Percentiles rank a stretch among this genome's conserved stretches.
phyloP scores from a whole-genome alignment of 1,140 invertebrate genomes.

The Cydia fagiglandana region DNA sequence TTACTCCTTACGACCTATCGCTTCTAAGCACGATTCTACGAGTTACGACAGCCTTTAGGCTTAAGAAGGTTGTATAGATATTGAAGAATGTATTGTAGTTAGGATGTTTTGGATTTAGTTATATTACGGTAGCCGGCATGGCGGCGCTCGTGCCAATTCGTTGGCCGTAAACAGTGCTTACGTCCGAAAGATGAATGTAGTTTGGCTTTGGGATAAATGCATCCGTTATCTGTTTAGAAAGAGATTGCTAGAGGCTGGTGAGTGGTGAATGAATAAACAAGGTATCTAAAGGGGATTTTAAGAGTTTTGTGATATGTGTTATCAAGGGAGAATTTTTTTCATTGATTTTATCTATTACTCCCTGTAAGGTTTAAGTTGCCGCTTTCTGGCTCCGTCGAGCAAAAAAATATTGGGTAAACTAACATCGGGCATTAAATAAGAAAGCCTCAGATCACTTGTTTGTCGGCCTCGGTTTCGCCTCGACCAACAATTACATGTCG shows the following conservation, averaged over 20 bases:
- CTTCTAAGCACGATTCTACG: background rate
- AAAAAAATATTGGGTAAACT: no score
- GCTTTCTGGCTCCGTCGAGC: no score
- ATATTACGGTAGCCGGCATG: background rate
- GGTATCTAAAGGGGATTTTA: no score
- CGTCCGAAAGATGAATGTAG: background rate
- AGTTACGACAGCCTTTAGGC: background rate
- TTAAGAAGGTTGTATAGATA: background rate
- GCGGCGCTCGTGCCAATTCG: conserved; percentile 14
- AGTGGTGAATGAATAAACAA: no score
- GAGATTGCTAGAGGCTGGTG: background rate
- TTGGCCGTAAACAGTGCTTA: conserved; percentile 21
- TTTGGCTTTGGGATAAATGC: conserved; percentile 8
- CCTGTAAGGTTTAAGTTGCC: no score
- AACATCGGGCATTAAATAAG: no score
- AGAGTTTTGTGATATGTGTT: no score
- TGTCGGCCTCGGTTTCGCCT: no score
- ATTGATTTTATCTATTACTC: no score
- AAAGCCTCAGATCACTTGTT: no score
- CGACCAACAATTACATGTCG: no score
- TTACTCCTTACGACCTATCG: background rate
- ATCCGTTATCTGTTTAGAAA: conserved; percentile 11
- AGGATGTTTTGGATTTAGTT: background rate
- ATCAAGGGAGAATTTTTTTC: no score
- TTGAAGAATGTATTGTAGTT: background rate